A percentile compares a stretch with the other conserved stretches of the same genome.
Conservation (phyloP, 2,797 vertebrate genomes). For the Leuciscus waleckii region DNA sequence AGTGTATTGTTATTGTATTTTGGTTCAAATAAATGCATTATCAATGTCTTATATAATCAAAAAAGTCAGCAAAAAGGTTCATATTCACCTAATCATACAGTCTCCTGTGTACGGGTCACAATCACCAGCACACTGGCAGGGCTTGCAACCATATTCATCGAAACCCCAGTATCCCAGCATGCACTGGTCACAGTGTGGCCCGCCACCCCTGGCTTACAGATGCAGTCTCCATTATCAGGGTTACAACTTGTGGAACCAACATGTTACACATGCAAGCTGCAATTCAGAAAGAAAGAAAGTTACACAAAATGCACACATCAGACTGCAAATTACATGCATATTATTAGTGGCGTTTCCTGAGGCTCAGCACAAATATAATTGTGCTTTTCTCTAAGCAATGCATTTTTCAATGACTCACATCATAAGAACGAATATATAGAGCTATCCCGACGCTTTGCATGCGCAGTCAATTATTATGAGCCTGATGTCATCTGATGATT, state of each 20-base stretch:
- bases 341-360: background rate
- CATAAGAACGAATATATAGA: slow-evolving; percentile 28
- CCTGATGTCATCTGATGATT: slow-evolving; percentile 53
- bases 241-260: slow-evolving; percentile 88
- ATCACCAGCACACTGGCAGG: slow-evolving; percentile 90
- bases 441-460: slow-evolving; percentile 11
- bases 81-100: slow-evolving; percentile 71
- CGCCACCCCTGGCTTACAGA: slow-evolving; percentile 93
- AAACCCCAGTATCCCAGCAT: slow-evolving; percentile 97
- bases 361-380: background rate
- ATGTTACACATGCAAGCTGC: slow-evolving; percentile 89
- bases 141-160: slow-evolving; percentile 89
- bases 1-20: no score
- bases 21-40: no score
- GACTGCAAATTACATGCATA: background rate
- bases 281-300: slow-evolving; percentile 52
- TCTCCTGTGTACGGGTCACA: slow-evolving; percentile 91
- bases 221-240: slow-evolving; percentile 88
- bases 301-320: slow-evolving; percentile 47
- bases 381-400: background rate
- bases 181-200: slow-evolving; percentile 87
- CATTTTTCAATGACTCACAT: slow-evolving; percentile 4
- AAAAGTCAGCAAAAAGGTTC: no score
- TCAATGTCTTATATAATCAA: background rate
- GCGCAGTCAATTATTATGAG: slow-evolving; percentile 43